These are phyloP conservation scores for Azorinus chamasolen DNA, from an alignment of 2,888 invertebrate genomes.

Conservation along the genomic window DNA sequence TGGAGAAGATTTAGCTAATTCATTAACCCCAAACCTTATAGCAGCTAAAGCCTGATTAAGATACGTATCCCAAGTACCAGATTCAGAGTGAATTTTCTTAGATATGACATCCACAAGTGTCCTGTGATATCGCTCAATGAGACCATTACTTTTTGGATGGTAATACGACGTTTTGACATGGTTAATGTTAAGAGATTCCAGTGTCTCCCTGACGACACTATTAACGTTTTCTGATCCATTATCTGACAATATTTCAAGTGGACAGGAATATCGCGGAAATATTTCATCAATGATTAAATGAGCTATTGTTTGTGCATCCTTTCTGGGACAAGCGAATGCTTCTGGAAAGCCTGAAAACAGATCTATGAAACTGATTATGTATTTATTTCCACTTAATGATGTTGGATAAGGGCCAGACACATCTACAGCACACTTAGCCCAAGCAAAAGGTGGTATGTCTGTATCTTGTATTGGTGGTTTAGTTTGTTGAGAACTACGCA, in stretches of 20 bases:
- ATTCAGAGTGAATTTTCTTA: constrained; percentile 24
- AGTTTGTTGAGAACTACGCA: background rate
- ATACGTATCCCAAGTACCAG: constrained; percentile 39
- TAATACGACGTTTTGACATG: constrained; percentile 32
- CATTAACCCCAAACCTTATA: constrained; percentile 41
- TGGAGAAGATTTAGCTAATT: constrained; percentile 44
- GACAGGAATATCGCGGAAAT: constrained; percentile 27
- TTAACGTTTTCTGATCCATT: constrained; percentile 32
- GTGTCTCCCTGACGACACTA: constrained; percentile 17
- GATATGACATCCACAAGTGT: constrained; percentile 28
- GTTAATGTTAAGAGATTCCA: constrained; percentile 20
- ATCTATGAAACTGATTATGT: constrained; percentile 8
- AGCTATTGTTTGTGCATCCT: constrained; percentile 22
- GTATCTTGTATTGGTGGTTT: constrained; percentile 1
- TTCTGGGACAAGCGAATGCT: constrained; percentile 28
- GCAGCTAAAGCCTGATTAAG: constrained; percentile 51
- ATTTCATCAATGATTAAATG: constrained; percentile 33
- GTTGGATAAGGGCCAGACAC: constrained; percentile 17
- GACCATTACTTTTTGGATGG: constrained; percentile 17
- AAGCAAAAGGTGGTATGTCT: constrained; percentile 6
- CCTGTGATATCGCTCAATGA: constrained; percentile 31
- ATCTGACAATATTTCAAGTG: constrained; percentile 39
- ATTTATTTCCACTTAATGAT: background rate
- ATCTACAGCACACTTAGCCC: background rate
- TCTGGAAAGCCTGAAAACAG: constrained; percentile 23